Evolutionary conservation across 2,797 vertebrate species (phyloP).

Genomic region (Scyliorhinus canicula): DNA sequence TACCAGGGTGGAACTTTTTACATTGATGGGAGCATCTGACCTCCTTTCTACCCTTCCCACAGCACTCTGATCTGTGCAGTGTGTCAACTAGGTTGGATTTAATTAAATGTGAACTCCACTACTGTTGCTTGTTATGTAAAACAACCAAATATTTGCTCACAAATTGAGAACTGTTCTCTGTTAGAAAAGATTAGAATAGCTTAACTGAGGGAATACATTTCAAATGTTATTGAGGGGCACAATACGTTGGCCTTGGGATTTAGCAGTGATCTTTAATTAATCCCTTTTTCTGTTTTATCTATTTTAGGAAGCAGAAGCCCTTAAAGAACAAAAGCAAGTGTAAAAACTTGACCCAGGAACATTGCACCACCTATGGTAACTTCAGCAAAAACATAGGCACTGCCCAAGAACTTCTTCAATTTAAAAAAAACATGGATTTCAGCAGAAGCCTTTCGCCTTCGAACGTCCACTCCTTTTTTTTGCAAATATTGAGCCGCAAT

Average conservation of each 20-base stretch:
- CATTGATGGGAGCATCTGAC: neutral
- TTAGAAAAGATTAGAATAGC: neutral
- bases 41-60: neutral
- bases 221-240: neutral
- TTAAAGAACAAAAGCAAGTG: neutral
- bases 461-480: neutral
- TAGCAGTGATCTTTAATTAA: neutral
- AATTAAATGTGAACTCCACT: neutral
- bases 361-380: conserved; percentile 9
- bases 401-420: neutral
- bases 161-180: neutral
- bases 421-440: conserved; percentile 14
- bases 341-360: conserved; percentile 15
- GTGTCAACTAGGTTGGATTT: neutral
- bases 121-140: neutral
- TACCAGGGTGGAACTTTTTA: neutral
- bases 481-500: neutral
- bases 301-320: conserved; percentile 27
- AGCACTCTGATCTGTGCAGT: neutral
- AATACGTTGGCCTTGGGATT: neutral
- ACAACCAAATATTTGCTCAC: neutral
- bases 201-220: neutral
- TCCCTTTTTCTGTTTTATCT: no score
- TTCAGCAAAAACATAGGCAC: neutral
- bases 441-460: neutral